Conservation (phyloP, 2,797 vertebrate species). For the Malacoctenus gilli region DNA sequence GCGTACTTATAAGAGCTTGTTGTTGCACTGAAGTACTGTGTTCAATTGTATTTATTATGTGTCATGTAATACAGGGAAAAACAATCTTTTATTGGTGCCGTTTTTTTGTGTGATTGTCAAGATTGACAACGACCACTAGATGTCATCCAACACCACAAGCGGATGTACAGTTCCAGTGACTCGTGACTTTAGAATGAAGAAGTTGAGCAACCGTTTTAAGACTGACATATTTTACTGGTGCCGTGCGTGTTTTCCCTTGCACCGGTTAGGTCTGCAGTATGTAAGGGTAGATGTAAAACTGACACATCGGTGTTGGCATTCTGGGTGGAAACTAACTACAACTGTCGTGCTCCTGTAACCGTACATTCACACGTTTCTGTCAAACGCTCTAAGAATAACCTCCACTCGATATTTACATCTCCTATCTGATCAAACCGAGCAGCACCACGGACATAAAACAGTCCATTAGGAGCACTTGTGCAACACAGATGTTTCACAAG, state of each 20-base stretch:
- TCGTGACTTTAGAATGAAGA: background rate
- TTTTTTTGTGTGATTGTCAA: background rate
- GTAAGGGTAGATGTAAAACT: too few relatives aligned
- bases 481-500: too few relatives aligned
- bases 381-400: too few relatives aligned
- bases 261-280: background rate
- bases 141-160: constrained; percentile 44
- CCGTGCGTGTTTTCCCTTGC: background rate
- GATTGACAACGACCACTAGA: constrained; percentile 50
- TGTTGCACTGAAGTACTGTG: constrained; percentile 62
- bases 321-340: too few relatives aligned
- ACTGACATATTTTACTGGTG: constrained; percentile 1
- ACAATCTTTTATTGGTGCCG: constrained; percentile 35
- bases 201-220: background rate
- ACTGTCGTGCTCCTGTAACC: too few relatives aligned
- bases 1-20: constrained; percentile 68
- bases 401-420: too few relatives aligned
- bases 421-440: too few relatives aligned
- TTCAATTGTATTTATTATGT: constrained; percentile 55
- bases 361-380: too few relatives aligned
- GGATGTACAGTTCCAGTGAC: background rate
- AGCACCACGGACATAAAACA: too few relatives aligned
- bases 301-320: too few relatives aligned
- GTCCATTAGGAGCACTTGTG: too few relatives aligned
- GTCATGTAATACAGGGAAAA: constrained; percentile 50